phyloP scores from a whole-genome alignment of 2,113 vertebrate species.

The Turnix velox region DNA sequence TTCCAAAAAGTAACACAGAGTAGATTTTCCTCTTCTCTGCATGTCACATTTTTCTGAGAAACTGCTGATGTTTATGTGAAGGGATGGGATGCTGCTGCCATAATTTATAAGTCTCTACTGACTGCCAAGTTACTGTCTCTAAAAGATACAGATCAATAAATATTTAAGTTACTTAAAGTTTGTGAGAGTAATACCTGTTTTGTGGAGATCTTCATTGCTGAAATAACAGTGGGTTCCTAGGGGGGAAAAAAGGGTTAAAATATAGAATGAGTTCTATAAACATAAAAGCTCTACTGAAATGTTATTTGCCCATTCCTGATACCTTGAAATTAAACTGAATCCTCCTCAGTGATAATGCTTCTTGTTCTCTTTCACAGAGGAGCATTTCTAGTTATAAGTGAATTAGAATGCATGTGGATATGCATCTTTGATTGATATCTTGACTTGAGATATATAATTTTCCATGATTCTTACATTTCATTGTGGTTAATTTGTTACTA shows the following conservation, averaged over 20 bases:
- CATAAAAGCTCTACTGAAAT: neutral
- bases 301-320: neutral
- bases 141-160: conserved; percentile 39
- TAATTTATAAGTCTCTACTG: conserved; percentile 44
- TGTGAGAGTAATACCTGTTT: conserved; percentile 85
- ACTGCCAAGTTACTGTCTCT: conserved; percentile 51
- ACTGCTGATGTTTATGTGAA: conserved; percentile 45
- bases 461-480: neutral
- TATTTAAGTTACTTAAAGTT: conserved; percentile 43
- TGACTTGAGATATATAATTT: neutral
- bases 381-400: neutral
- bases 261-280: neutral
- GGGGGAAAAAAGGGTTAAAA: neutral
- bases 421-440: neutral
- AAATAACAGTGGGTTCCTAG: conserved; percentile 90
- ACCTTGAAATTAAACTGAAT: neutral
- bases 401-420: neutral
- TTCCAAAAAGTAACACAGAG: neutral
- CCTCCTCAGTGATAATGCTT: neutral
- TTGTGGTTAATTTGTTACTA: neutral
- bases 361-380: neutral
- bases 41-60: conserved; percentile 32
- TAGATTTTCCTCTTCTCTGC: neutral
- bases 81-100: conserved; percentile 6
- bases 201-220: conserved; percentile 94